phyloP scores from a whole-genome alignment of 2,113 vertebrate species.

The Sander lucioperca region DNA sequence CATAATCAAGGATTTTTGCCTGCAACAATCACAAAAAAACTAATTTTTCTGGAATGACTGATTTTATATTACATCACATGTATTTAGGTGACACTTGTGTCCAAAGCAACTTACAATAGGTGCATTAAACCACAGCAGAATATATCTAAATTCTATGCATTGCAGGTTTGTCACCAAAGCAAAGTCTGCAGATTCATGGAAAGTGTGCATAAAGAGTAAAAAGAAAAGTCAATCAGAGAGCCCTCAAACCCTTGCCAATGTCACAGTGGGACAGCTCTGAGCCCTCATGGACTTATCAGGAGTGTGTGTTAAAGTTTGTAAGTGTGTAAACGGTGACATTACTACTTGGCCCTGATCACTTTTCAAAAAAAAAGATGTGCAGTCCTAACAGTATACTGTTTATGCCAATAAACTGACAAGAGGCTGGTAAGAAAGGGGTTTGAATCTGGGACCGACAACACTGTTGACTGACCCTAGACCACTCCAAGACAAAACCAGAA shows the following conservation, averaged over 20 bases:
- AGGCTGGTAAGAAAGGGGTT: background rate
- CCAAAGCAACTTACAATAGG: background rate
- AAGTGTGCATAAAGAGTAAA: background rate
- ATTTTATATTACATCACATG: background rate
- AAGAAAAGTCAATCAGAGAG: background rate
- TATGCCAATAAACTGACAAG: background rate
- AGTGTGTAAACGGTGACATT: background rate
- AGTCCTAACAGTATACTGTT: background rate
- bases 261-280: background rate
- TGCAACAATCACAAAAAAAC: too few relatives aligned
- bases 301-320: background rate
- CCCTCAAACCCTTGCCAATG: conserved; percentile 4
- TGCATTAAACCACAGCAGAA: background rate
- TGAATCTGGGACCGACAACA: background rate
- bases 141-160: background rate
- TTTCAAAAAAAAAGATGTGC: background rate
- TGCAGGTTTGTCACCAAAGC: background rate
- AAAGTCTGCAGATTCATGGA: background rate
- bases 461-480: background rate
- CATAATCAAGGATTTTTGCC: too few relatives aligned
- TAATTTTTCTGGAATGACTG: too few relatives aligned
- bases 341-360: background rate
- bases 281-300: background rate
- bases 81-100: background rate
- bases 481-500: background rate